A percentile compares a stretch with the other conserved stretches of the same genome.
Evolutionary conservation across 2,797 vertebrate species (phyloP).

Genomic region (Sebastes melanostomus): DNA sequence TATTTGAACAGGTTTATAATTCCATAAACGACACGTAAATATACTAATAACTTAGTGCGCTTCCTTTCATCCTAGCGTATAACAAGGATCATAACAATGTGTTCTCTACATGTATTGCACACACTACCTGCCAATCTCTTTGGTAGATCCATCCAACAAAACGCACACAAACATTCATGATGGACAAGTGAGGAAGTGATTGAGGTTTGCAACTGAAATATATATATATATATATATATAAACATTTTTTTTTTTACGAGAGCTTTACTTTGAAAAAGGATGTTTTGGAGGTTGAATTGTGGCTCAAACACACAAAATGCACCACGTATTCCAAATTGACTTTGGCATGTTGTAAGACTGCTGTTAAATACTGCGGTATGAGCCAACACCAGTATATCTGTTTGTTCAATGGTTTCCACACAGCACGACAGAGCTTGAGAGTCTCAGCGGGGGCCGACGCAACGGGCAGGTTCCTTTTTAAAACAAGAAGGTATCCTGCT

Average conservation of each 20-base stretch:
- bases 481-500: background rate
- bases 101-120: background rate
- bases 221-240: too few species aligned
- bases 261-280: background rate
- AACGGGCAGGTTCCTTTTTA: background rate
- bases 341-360: background rate
- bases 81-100: background rate
- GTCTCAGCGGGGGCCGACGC: background rate
- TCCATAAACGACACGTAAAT: background rate
- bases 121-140: background rate
- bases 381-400: background rate
- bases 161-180: background rate
- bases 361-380: background rate
- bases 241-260: background rate
- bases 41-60: background rate
- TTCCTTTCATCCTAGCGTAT: background rate
- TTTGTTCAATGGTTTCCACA: slow-evolving; percentile 23
- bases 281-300: background rate
- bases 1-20: background rate
- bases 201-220: background rate
- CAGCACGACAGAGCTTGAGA: background rate
- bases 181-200: too few species aligned
- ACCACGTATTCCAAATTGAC: background rate
- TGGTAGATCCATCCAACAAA: background rate
- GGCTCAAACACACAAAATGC: background rate